phyloP scores from a whole-genome alignment of 2,888 invertebrate genomes.

The Plagodis dolabraria region DNA sequence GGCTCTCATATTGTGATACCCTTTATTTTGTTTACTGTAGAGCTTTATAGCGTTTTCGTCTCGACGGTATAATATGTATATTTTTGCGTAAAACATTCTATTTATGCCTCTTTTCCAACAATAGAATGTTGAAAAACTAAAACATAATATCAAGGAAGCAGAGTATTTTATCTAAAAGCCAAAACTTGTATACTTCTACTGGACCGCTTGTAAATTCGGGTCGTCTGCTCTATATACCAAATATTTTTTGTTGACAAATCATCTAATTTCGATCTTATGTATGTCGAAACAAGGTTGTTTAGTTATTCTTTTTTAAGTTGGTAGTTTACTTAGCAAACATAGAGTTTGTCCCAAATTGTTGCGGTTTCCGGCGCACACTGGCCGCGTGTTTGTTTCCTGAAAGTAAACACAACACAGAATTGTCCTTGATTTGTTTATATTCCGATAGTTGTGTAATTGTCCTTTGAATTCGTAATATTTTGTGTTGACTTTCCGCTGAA shows the following conservation, averaged over 20 bases:
- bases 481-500: slow-evolving; percentile 11
- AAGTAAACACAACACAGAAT: slow-evolving; percentile 60
- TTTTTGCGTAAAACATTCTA: not conserved
- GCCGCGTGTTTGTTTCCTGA: slow-evolving; percentile 52
- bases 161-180: slow-evolving; percentile 52
- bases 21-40: too few species aligned
- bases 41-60: too few species aligned
- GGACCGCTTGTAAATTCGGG: slow-evolving; percentile 61
- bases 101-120: not conserved
- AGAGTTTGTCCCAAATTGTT: slow-evolving; percentile 65
- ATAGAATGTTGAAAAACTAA: slow-evolving; percentile 29
- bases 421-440: slow-evolving; percentile 66
- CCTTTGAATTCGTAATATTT: slow-evolving; percentile 33
- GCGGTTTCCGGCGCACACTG: slow-evolving; percentile 54
- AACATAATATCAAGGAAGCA: slow-evolving; percentile 41
- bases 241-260: slow-evolving; percentile 4
- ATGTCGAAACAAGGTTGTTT: slow-evolving; percentile 14
- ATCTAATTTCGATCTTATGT: slow-evolving; percentile 15
- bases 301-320: slow-evolving; percentile 31
- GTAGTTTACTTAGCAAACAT: slow-evolving; percentile 70
- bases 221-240: slow-evolving; percentile 46
- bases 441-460: slow-evolving; percentile 45
- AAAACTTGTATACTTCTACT: slow-evolving; percentile 50
- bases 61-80: too few species aligned
- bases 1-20: too few species aligned